These are phyloP conservation scores for Cephalopterus ornatus DNA, from an alignment of 2,113 vertebrate species.

Conservation along the genomic window DNA sequence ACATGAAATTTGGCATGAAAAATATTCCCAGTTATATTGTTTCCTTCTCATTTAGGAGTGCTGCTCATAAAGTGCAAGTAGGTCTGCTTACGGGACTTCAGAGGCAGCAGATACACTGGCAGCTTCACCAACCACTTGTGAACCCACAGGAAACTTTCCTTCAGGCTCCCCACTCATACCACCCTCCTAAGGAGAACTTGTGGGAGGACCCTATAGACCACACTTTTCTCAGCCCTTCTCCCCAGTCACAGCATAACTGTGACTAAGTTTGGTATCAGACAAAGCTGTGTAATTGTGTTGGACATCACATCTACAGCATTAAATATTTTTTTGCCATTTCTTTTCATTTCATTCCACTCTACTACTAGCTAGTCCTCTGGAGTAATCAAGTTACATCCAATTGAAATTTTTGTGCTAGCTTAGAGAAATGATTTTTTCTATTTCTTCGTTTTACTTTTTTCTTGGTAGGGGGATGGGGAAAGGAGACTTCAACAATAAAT, in stretches of 20 bases:
- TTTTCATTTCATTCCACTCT: slow-evolving; percentile 41
- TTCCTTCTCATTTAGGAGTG: neutral
- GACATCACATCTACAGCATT: neutral
- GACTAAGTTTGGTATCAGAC: neutral
- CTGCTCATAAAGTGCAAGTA: neutral
- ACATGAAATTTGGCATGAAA: neutral
- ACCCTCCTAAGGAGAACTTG: neutral
- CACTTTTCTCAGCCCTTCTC: neutral
- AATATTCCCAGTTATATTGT: neutral
- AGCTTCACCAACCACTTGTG: neutral
- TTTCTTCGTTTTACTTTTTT: neutral
- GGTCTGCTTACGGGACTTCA: neutral
- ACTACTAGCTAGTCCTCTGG: slow-evolving; percentile 37
- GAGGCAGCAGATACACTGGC: neutral
- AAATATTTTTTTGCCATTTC: neutral
- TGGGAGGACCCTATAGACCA: neutral
- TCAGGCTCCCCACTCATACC: rapidly evolving
- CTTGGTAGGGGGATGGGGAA: neutral
- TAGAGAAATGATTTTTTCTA: slow-evolving; percentile 30
- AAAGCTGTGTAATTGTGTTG: slow-evolving; percentile 41
- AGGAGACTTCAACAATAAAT: neutral
- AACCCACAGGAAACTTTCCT: neutral
- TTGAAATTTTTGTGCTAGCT: slow-evolving; percentile 28
- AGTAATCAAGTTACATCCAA: slow-evolving; percentile 58
- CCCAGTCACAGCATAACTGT: neutral